These are phyloP conservation scores for Lysiphlebus fabarum DNA, from an alignment of 1,140 invertebrate species.

Conservation along the genomic window DNA sequence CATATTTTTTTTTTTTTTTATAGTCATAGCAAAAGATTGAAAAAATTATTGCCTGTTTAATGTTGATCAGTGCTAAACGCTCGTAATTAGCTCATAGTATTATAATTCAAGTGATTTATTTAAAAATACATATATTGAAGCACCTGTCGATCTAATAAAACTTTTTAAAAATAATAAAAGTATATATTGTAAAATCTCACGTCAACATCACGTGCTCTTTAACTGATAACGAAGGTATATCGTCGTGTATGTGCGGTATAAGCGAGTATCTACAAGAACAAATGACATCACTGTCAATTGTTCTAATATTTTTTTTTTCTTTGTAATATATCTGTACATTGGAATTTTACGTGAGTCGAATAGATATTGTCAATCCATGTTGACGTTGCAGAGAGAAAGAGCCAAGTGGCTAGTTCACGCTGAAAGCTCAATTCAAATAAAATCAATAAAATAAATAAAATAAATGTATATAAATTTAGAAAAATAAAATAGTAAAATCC, in stretches of 20 bases:
- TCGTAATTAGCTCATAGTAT: no score
- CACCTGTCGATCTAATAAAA: slow-evolving; percentile 19
- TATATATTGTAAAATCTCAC: slow-evolving; percentile 20
- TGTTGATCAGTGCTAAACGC: no score
- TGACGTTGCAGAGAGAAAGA: slow-evolving; percentile 9
- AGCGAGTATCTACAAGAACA: background rate
- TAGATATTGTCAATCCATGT: slow-evolving; percentile 19
- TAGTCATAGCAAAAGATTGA: no score
- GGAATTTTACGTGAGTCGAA: slow-evolving; percentile 20
- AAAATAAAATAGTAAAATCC: background rate
- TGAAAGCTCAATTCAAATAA: slow-evolving; percentile 13
- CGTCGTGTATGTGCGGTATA: slow-evolving; percentile 11
- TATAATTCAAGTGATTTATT: no score
- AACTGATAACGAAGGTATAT: slow-evolving; percentile 26
- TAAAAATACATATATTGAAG: background rate
- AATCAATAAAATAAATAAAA: slow-evolving; percentile 4
- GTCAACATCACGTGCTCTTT: slow-evolving; percentile 25
- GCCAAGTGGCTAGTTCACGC: slow-evolving; percentile 17
- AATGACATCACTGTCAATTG: background rate
- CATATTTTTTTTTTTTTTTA: no score
- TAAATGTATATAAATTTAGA: background rate
- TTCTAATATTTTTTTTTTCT: background rate
- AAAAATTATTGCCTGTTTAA: no score
- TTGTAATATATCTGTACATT: slow-evolving; percentile 13
- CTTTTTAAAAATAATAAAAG: slow-evolving; percentile 1